phyloP scores from a whole-genome alignment of 2,888 invertebrate species.

The Rhogogaster chlorosoma region DNA sequence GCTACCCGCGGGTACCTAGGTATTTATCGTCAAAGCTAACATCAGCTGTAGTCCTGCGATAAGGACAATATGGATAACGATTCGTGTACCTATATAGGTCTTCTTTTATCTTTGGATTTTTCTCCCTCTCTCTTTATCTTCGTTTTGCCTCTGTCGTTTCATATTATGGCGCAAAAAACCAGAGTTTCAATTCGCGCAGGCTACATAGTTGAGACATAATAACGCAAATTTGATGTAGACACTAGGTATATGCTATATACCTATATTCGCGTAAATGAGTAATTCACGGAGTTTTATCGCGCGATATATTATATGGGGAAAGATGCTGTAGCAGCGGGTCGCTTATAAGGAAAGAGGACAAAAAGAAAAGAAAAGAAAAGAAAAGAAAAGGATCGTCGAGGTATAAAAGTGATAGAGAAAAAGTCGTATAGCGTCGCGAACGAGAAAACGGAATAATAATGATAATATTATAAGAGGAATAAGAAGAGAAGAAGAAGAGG shows the following conservation, averaged over 20 bases:
- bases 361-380: neutral
- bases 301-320: no score
- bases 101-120: no score
- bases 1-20: neutral
- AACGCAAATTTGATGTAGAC: no score
- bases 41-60: no score
- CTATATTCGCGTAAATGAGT: neutral
- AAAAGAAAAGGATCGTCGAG: neutral
- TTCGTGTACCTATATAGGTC: no score
- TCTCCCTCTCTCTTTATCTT: no score
- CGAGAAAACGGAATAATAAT: neutral
- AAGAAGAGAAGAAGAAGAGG: constrained; percentile 41
- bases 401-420: neutral
- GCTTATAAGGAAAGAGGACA: neutral
- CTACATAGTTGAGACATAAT: no score
- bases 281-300: neutral
- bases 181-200: no score
- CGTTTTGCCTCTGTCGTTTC: no score
- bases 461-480: neutral
- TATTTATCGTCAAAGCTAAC: no score
- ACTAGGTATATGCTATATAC: neutral
- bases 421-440: neutral
- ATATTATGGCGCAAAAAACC: no score
- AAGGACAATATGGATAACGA: no score
- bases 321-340: neutral